phyloP scores from a whole-genome alignment of 2,113 vertebrate species.

The Oryzias melastigma region DNA sequence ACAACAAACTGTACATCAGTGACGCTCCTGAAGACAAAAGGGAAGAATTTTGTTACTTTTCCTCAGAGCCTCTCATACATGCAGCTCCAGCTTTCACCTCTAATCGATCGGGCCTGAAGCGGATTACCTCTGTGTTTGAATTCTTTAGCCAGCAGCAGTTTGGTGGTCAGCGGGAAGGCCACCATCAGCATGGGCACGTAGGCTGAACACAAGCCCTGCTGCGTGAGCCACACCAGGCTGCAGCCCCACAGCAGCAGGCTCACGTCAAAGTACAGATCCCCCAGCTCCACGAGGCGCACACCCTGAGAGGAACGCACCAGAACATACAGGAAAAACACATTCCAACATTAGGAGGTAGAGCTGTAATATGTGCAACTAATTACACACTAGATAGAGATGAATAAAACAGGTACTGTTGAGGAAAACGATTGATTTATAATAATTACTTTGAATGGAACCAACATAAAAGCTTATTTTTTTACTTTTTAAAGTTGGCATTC shows the following conservation, averaged over 20 bases:
- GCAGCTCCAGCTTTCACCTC: not conserved
- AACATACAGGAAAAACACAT: not conserved
- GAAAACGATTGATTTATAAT: no score
- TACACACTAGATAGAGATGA: no score
- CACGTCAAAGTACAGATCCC: slow-evolving; percentile 88
- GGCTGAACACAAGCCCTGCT: slow-evolving; percentile 85
- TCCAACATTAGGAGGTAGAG: not conserved
- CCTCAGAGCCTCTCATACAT: not conserved
- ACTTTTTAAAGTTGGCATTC: no score
- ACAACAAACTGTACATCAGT: slow-evolving; percentile 82
- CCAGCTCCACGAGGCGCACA: slow-evolving; percentile 80
- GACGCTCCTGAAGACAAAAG: slow-evolving; percentile 78
- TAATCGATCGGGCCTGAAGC: not conserved
- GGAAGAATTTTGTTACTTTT: not conserved
- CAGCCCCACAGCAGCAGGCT: slow-evolving; percentile 86
- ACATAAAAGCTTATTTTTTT: no score
- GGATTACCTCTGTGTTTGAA: slow-evolving; percentile 83
- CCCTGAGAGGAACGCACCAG: slow-evolving; percentile 72
- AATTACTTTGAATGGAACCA: no score
- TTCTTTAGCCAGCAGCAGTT: slow-evolving; percentile 80
- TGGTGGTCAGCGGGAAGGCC: slow-evolving; percentile 86
- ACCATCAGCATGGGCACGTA: slow-evolving; percentile 91
- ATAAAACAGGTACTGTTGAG: no score
- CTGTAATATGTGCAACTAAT: no score
- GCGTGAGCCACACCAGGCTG: slow-evolving; percentile 82